Percentiles rank a stretch among this genome's conserved stretches.
phyloP scores from a whole-genome alignment of 2,113 vertebrate genomes.

The Anguilla rostrata region DNA sequence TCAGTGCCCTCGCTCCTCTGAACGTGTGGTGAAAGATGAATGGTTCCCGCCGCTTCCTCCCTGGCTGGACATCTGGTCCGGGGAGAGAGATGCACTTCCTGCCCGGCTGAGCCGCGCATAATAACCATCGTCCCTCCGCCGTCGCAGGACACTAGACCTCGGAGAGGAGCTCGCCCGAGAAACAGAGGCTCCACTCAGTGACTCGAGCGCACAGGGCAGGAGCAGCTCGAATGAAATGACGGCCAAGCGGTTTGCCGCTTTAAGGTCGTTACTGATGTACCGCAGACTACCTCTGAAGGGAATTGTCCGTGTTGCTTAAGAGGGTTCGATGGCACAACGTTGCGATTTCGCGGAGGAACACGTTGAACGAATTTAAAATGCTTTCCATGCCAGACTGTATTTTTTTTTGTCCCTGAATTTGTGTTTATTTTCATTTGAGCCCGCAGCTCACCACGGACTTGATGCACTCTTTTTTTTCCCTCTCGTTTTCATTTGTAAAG shows the following conservation, averaged over 20 bases:
- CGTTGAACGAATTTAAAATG: conserved; percentile 66
- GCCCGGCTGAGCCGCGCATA: background rate
- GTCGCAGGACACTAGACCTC: background rate
- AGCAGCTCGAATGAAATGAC: conserved; percentile 22
- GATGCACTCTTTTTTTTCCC: conserved; percentile 49
- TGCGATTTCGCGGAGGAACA: conserved; percentile 55
- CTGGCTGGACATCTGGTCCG: conserved; percentile 34
- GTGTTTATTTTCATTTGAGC: conserved; percentile 65
- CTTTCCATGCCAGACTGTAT: conserved; percentile 49
- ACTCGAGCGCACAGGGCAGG: conserved; percentile 20
- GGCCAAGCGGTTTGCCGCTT: conserved; percentile 26
- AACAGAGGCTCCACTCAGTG: conserved; percentile 20
- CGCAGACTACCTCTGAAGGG: conserved; percentile 47
- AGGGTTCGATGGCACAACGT: conserved; percentile 55
- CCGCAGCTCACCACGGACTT: conserved; percentile 56
- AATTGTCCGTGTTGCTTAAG: conserved; percentile 50
- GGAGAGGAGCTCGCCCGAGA: conserved; percentile 20
- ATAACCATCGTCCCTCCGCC: background rate
- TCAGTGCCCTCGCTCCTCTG: background rate
- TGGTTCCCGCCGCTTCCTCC: conserved; percentile 35
- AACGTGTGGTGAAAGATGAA: conserved; percentile 12
- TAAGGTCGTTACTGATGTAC: conserved; percentile 57
- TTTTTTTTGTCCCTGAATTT: conserved; percentile 48
- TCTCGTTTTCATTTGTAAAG: conserved; percentile 18
- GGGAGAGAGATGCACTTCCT: conserved; percentile 22